Base-by-base conservation (phyloP, 2,113 vertebrate species). In the Rallus limicola region DNA sequence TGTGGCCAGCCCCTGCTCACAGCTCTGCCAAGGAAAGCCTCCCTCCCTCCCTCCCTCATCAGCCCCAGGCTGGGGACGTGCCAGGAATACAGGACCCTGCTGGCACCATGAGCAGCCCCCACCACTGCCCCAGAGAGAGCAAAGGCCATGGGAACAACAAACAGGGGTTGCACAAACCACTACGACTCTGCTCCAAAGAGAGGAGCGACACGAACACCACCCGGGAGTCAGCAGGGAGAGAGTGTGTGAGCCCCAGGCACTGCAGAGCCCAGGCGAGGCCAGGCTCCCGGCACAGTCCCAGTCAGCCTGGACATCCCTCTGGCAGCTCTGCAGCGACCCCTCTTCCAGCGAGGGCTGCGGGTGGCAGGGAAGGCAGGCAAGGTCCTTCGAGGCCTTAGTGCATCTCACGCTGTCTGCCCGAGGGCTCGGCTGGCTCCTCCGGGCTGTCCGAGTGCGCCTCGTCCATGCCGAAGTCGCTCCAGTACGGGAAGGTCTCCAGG, bases 11-110 rank as follows among this genome's bases (percentile, higher is more conserved):
- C 26, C 48, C 53, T 31, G 29, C 34, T 33, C 26, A 42, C 53
- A 36, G 29, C 34, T 33, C 80, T 63, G 17, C 13, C 36, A 7
- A 28, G 64, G 31, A 38, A 33, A 81, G 14, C 38, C n/a, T 21
- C 25, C 34, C 46, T 42, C 53, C 6, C 0, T 16, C 1, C 0
- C 19, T 56, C 17, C 42, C 31, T 29, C 1, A 0, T 1, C 11
- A 26, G 14, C 23, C 18, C 21, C 0, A 3, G 29, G 71, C 53
- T 31, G 53, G 23, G 64, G 36, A 38, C 15, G 6, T 3, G 20
- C 80, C 77, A 13, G n/a, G 64, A n/a, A 13, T 68, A 26, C 6
- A 2, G 48, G 23, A 38, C 17, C 29, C 15, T 3, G 1, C n/a
- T 64, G 55, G 40, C 70, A 34, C 33, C 11, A 55, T 40, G 19